These are phyloP conservation scores for Phasianus colchicus DNA, from an alignment of 2,113 vertebrate genomes.

Conservation along the genomic window DNA sequence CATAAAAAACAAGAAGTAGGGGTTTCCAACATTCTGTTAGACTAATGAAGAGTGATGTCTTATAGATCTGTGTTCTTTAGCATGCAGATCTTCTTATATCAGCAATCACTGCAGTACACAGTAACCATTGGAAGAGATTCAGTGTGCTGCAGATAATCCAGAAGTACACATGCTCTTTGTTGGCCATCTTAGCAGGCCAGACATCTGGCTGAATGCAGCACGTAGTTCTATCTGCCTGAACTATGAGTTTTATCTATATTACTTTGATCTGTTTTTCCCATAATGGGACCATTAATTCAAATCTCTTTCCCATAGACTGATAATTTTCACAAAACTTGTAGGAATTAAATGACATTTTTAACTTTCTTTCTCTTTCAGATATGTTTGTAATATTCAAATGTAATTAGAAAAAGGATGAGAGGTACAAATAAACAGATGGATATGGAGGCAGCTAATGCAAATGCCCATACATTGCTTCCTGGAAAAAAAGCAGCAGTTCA, in stretches of 20 bases:
- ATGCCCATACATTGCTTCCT: neutral
- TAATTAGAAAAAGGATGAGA: constrained; percentile 11
- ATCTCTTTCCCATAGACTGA: neutral
- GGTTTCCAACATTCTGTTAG: neutral
- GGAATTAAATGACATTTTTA: neutral
- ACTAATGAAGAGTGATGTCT: neutral
- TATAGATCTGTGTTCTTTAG: neutral
- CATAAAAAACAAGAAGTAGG: neutral
- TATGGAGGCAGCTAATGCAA: constrained; percentile 4
- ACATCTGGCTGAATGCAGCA: constrained; percentile 43
- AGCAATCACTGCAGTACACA: neutral
- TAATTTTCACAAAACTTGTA: constrained; percentile 33
- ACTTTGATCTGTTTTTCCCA: constrained; percentile 32
- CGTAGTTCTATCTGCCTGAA: constrained; percentile 43
- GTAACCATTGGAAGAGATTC: neutral
- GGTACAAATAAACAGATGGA: constrained; percentile 28
- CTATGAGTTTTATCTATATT: constrained; percentile 21
- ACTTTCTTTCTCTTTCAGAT: constrained; percentile 1
- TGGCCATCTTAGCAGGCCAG: constrained; percentile 20
- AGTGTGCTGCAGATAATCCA: constrained; percentile 11
- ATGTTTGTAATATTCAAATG: constrained; percentile 9
- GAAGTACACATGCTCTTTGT: constrained; percentile 11
- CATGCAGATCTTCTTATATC: neutral
- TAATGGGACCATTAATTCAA: constrained; percentile 12
- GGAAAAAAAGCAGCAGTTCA: neutral